Conservation (phyloP, 2,797 vertebrate species). For the Spea hammondii region DNA sequence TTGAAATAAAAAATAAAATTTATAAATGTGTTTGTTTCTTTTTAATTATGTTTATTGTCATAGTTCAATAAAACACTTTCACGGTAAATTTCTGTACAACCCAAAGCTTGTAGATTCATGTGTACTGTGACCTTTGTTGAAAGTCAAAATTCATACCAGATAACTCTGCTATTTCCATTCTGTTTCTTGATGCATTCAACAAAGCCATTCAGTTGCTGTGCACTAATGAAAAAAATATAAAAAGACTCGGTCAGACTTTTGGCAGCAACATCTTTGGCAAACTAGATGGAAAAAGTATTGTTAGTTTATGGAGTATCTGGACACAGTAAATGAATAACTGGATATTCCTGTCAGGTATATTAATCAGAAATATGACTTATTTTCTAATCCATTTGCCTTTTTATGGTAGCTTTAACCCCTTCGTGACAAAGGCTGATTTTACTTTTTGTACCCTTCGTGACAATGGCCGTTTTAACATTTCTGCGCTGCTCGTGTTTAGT, state of each 20-base stretch:
- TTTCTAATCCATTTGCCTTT: constrained; percentile 39
- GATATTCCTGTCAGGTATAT: constrained; percentile 40
- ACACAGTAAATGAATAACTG: constrained; percentile 42
- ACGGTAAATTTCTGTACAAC: too few species aligned
- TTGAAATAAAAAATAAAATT: too few species aligned
- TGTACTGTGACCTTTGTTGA: constrained; percentile 41
- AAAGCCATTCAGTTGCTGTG: constrained; percentile 39
- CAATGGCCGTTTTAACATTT: too few species aligned
- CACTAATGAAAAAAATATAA: constrained; percentile 38
- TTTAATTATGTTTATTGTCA: too few species aligned
- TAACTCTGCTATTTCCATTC: constrained; percentile 45
- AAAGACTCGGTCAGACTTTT: constrained; percentile 44
- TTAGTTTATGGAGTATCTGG: constrained; percentile 49
- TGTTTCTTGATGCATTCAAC: constrained; percentile 39
- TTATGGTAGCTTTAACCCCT: constrained; percentile 19
- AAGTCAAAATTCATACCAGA: constrained; percentile 46
- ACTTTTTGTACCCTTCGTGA: too few species aligned
- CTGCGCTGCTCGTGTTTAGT: too few species aligned
- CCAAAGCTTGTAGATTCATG: constrained; percentile 17
- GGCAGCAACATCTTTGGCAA: constrained; percentile 41
- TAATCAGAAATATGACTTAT: constrained; percentile 35
- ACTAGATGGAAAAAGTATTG: constrained; percentile 50
- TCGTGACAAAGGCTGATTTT: too few species aligned
- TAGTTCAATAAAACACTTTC: too few species aligned
- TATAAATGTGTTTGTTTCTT: too few species aligned